Conservation (phyloP, 2,797 vertebrate species). For the Arrhamphus sclerolepis region DNA sequence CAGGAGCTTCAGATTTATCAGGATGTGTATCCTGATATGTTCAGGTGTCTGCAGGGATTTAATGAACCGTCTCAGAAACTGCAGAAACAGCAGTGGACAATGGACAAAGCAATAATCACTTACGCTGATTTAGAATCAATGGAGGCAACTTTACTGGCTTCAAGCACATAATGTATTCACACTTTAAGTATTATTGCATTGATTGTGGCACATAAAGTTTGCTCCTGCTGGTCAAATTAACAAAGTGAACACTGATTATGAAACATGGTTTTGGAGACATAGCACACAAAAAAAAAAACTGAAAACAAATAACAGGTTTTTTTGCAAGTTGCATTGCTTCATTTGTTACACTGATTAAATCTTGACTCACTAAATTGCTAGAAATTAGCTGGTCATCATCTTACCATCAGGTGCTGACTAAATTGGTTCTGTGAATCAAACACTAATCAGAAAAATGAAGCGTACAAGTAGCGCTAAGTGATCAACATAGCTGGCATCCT, state of each 20-base stretch:
- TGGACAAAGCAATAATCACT: not conserved
- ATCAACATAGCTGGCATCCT: no score
- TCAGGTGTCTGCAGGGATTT: slow-evolving; percentile 2
- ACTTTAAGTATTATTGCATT: not conserved
- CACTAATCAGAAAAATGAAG: no score
- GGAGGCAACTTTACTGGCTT: not conserved
- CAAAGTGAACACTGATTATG: not conserved
- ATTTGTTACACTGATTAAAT: not conserved
- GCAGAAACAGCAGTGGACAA: not conserved
- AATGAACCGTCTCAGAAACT: not conserved
- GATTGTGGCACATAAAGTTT: not conserved
- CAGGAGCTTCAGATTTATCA: not conserved
- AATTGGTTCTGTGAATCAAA: no score
- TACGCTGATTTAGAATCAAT: slow-evolving; percentile 3
- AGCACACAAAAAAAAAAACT: no score
- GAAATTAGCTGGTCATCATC: not conserved
- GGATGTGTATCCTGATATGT: not conserved
- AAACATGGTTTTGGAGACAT: not conserved
- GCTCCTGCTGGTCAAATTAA: not conserved
- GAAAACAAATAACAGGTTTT: no score
- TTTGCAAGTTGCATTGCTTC: not conserved
- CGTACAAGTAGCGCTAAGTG: no score
- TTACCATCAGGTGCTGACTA: no score
- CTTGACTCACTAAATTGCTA: not conserved
- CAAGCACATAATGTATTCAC: not conserved